phyloP scores from a whole-genome alignment of 2,888 invertebrate genomes.

The Pseudanteris insignis region DNA sequence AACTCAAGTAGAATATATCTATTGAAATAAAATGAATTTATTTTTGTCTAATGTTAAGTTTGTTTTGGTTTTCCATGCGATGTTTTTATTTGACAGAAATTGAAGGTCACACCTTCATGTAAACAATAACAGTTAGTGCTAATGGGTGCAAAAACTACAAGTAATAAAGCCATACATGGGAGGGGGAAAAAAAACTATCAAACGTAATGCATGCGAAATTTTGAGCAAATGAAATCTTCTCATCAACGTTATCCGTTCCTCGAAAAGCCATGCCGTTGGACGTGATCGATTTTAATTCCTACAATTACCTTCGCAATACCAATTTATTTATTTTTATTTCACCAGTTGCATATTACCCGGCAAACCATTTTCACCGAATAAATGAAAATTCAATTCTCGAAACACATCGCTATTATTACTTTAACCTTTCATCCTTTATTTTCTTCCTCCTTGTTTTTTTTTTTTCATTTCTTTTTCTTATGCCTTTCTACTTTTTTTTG shows the following conservation, averaged over 20 bases:
- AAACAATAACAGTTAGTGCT: too few relatives aligned
- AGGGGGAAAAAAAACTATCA: not conserved
- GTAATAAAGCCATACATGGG: too few relatives aligned
- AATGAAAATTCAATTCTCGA: slow-evolving; percentile 22
- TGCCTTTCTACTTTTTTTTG: slow-evolving; percentile 10
- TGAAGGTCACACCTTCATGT: too few relatives aligned
- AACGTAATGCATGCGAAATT: not conserved
- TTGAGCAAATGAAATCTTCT: too few relatives aligned
- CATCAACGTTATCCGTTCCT: too few relatives aligned
- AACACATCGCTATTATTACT: slow-evolving; percentile 12
- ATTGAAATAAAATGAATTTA: too few relatives aligned
- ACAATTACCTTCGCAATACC: not conserved
- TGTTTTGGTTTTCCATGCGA: too few relatives aligned
- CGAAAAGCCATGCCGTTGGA: too few relatives aligned
- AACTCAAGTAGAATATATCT: too few relatives aligned
- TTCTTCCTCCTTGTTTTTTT: not conserved
- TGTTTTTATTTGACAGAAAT: too few relatives aligned
- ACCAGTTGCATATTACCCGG: not conserved
- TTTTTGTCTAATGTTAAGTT: too few relatives aligned
- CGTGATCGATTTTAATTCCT: not conserved
- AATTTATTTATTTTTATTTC: not conserved
- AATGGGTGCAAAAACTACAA: too few relatives aligned
- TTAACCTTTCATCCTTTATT: not conserved
- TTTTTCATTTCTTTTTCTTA: slow-evolving; percentile 10
- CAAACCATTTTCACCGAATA: slow-evolving; percentile 12